A percentile compares a stretch with the other conserved stretches of the same genome.
Conservation (phyloP, 2,113 vertebrate genomes). For the Gopherus evgoodei region DNA sequence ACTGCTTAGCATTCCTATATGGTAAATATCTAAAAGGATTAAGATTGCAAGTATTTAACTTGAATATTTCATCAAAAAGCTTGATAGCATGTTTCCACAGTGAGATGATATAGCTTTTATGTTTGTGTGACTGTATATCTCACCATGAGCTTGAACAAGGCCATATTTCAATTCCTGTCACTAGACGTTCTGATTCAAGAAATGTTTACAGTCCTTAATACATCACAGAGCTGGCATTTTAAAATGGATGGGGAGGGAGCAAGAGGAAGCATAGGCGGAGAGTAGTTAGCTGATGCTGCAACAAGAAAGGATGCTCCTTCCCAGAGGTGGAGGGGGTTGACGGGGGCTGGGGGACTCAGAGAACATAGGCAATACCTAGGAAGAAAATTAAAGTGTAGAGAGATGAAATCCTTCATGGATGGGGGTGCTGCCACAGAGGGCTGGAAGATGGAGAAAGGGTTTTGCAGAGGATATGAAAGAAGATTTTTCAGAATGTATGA, state of each 20-base stretch:
- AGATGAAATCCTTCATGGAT: neutral
- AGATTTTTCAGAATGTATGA: neutral
- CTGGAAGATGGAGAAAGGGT: neutral
- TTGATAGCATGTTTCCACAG: fast-evolving
- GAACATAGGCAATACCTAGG: neutral
- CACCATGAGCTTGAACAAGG: fast-evolving
- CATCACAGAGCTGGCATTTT: neutral
- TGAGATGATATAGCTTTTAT: neutral
- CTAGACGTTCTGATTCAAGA: neutral
- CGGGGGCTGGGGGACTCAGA: neutral
- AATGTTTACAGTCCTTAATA: neutral
- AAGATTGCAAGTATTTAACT: neutral
- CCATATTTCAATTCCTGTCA: neutral
- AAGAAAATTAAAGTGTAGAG: neutral
- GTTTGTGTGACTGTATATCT: neutral
- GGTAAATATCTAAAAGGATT: neutral
- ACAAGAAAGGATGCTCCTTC: neutral
- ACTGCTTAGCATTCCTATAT: neutral
- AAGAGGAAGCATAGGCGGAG: neutral
- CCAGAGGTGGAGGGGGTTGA: too few relatives aligned
- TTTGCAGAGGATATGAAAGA: neutral
- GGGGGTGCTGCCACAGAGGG: neutral
- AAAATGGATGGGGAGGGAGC: neutral
- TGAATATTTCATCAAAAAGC: fast-evolving
- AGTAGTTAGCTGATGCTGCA: neutral